Base-by-base conservation (phyloP, 2,113 vertebrate species). In the Rhinichthys klamathensis region DNA sequence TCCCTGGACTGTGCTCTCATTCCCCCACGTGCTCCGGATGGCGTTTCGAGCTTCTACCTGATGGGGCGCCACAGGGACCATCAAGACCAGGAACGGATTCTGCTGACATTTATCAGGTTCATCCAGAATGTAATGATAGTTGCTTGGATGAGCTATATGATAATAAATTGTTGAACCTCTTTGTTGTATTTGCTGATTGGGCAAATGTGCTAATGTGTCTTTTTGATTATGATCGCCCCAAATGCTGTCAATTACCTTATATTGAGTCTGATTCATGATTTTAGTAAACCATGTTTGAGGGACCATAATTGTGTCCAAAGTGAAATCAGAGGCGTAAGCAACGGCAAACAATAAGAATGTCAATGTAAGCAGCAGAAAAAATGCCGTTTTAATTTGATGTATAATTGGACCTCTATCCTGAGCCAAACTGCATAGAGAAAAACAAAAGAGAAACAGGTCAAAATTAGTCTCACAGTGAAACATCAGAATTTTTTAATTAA, bases 21-120 rank as follows among this genome's bases (percentile, higher is more conserved):
- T 91, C 2, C 92, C 94, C 96, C 93, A 95, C 0, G 96, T 97
- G 15, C 84, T 86, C 3, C 96, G 91, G 80, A 97, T 94, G 73
- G 87, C 91, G 0, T 90, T 0, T 0, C 96, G 87, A 0, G 88
- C 91, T 0, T 3, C 74, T 0, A 67, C 0, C 2, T 94, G 85
- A 0, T 79, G 0, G 4, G 93, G 92, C 23, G 16, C 87, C 10
- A 95, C 94, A 0, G 94, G 93, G 49, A 54, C 91, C 83, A 97
- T 87, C 56, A 97, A 86, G 1, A 96, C 93, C 88, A 97, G 88
- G 87, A 96, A 96, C 0, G 96, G 96, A 0, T 72, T 23, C 0
- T 0, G 23, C 11, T 54, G 81, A 82, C 93, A 80, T 80, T 44
- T 41, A 65, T 80, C 78, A 30, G 78, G 78, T 65, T 80, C 38